These are phyloP conservation scores for Isoperla grammatica DNA, from an alignment of 2,888 invertebrate species.

Conservation along the genomic window DNA sequence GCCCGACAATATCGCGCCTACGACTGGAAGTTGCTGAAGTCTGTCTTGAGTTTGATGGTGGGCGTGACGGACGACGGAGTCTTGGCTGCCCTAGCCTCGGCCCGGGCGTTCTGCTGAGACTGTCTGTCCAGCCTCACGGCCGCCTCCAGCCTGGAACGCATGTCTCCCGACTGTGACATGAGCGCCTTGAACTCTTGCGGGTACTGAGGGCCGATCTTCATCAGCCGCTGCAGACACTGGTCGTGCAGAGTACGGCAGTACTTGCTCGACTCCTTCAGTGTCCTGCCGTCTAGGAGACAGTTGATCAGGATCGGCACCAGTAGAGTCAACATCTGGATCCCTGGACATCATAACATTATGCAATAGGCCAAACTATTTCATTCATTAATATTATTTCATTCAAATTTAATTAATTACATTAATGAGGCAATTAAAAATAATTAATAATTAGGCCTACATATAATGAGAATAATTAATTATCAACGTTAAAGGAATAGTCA, in stretches of 20 bases:
- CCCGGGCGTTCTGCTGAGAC: conserved; percentile 48
- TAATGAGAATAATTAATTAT: too few relatives aligned
- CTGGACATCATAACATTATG: conserved; percentile 47
- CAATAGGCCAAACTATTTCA: too few relatives aligned
- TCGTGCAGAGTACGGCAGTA: conserved; percentile 74
- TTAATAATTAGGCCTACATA: too few relatives aligned
- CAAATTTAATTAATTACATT: too few relatives aligned
- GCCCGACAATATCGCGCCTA: neutral
- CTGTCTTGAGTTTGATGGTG: conserved; percentile 87
- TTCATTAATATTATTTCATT: too few relatives aligned
- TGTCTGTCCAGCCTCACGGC: conserved; percentile 68
- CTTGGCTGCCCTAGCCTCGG: conserved; percentile 46
- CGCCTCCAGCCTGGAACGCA: conserved; percentile 75
- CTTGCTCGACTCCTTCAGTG: conserved; percentile 54
- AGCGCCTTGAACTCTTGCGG: conserved; percentile 90
- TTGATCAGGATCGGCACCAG: conserved; percentile 87
- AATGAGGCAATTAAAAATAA: too few relatives aligned
- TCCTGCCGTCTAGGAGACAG: conserved; percentile 66
- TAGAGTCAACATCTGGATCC: conserved; percentile 82
- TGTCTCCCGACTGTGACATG: conserved; percentile 75
- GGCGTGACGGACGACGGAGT: conserved; percentile 48
- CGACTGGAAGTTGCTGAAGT: conserved; percentile 78
- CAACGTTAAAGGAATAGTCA: too few relatives aligned
- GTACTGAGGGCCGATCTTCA: conserved; percentile 87
- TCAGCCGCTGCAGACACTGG: conserved; percentile 81